Percentiles rank a stretch among this genome's conserved stretches.
phyloP scores from a whole-genome alignment of 2,113 vertebrate genomes.

The Pongo abelii region DNA sequence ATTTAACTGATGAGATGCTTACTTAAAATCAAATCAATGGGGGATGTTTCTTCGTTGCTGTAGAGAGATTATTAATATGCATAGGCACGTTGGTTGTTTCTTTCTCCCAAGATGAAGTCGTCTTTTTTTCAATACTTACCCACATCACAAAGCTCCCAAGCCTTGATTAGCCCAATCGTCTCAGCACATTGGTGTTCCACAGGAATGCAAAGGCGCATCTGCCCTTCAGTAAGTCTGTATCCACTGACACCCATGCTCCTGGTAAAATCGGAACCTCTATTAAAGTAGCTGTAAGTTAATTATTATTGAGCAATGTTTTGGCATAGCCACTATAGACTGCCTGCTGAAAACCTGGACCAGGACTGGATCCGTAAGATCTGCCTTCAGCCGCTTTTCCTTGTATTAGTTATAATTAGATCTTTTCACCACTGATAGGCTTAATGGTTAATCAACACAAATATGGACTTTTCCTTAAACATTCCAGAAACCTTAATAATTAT shows the following conservation, averaged over 20 bases:
- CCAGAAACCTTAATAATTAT: background rate
- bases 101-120: background rate
- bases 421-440: background rate
- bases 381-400: background rate
- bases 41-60: background rate
- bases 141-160: background rate
- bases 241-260: fast-evolving
- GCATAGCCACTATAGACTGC: fast-evolving
- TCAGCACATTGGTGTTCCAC: background rate
- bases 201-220: fast-evolving
- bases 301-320: fast-evolving
- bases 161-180: fast-evolving
- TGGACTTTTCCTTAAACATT: background rate
- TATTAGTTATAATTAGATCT: fast-evolving
- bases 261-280: fast-evolving
- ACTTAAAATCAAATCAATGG: fast-evolving
- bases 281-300: background rate
- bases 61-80: fast-evolving
- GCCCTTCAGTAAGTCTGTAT: fast-evolving
- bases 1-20: background rate
- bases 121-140: fast-evolving
- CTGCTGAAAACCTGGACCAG: background rate
- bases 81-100: fast-evolving
- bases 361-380: fast-evolving
- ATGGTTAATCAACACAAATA: background rate